Evolutionary conservation across 2,113 vertebrate species (phyloP), one percentile per base, ranked within the genome.

Genomic region (Cyrtonyx montezumae): DNA sequence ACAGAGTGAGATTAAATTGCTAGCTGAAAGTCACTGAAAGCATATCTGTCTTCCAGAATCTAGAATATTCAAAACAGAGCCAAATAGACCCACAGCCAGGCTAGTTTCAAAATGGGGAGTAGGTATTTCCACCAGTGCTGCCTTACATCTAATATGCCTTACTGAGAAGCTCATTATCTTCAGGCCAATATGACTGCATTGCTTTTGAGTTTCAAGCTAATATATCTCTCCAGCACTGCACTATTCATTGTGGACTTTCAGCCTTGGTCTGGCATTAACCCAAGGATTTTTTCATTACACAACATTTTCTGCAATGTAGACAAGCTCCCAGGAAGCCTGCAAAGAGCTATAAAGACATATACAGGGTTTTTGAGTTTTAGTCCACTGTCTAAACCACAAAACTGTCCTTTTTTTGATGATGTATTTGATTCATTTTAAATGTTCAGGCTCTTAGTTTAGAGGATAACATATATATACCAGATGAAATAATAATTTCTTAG

Each of bases 221-320:
- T 25, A 25, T 4, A 4, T n/a, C 56, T 93, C 53, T 77, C 23
- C 51, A 68, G 37, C 51, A 71, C 45, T 45, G n/a, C 40, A 15
- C 16, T 66, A 13, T 51, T 88, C 73, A 8, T 40, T 79, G 74
- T 37, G 70, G 58, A 76, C 18, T 2, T 81, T 82, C 48, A 82
- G 3, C 67, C 40, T 15, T 36, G 40, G 28, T 73, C 61, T 95
- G 93, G 89, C 81, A 66, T 51, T 48, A 76, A 79, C 23, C 62
- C 90, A 89, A 66, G 67, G 18, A 62, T 62, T 91, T 94, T 58
- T 92, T 89, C 75, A 66, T 19, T 23, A 79, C 53, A 92, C 71
- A 45, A 80, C 23, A 8, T 66, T 92, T 94, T 84, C 66, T 94
- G 40, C 51, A 76, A 25, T 62, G 48, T 7, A 66, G 37, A 43